Evolutionary conservation across 1,140 invertebrate species (phyloP).

Genomic region (Asbolus verrucosus): DNA sequence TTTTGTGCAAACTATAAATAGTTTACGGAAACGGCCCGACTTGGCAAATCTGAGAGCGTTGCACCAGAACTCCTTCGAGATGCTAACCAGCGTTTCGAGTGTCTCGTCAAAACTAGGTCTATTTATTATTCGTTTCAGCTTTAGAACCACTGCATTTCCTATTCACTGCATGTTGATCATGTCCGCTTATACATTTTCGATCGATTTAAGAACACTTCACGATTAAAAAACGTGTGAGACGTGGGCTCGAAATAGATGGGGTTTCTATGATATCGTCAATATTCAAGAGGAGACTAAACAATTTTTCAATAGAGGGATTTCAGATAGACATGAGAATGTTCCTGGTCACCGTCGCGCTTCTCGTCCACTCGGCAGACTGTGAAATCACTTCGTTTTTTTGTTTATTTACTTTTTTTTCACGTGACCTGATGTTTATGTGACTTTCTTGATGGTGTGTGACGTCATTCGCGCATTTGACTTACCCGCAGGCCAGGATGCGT

Average conservation of each 20-base stretch:
- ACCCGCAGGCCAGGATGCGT: no score
- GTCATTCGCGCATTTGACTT: no score
- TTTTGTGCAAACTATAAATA: slow-evolving; percentile 18
- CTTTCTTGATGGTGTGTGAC: no score
- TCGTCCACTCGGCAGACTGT: slow-evolving; percentile 28
- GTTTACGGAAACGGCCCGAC: slow-evolving; percentile 17
- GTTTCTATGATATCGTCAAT: slow-evolving; percentile 26
- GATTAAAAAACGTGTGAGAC: slow-evolving; percentile 8
- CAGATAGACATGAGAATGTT: slow-evolving; percentile 17
- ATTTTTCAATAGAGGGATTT: slow-evolving; percentile 7
- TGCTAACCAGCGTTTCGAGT: slow-evolving; percentile 17
- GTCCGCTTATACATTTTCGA: slow-evolving; percentile 12
- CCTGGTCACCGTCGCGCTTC: slow-evolving; percentile 25
- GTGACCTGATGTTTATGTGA: no score
- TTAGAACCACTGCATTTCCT: slow-evolving; percentile 34
- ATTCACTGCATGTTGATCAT: slow-evolving; percentile 16
- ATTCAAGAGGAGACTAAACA: slow-evolving; percentile 31
- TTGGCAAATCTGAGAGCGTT: slow-evolving; percentile 26
- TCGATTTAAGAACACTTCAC: slow-evolving; percentile 32
- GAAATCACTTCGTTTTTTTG: slow-evolving; percentile 19
- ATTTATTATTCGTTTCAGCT: slow-evolving; percentile 37
- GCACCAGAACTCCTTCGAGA: slow-evolving; percentile 17
- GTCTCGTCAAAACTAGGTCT: slow-evolving; percentile 22
- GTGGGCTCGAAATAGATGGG: slow-evolving; percentile 21
- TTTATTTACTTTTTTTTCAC: slow-evolving; percentile 5